Conservation (phyloP, 2,797 vertebrate genomes). For the Thalassophryne amazonica region DNA sequence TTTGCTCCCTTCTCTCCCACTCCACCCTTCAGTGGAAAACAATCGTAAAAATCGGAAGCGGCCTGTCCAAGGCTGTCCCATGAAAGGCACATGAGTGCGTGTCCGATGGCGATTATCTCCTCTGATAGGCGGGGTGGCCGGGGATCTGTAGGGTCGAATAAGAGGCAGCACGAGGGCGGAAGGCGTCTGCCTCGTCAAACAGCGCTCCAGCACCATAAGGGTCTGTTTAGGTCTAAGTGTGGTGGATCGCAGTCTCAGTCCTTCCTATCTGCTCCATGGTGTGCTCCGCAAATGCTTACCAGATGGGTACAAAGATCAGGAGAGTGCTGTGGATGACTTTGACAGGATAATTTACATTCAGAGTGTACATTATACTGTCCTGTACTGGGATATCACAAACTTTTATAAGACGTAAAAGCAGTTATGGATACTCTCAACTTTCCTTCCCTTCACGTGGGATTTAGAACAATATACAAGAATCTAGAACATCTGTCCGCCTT, state of each 20-base stretch:
- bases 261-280: conserved; percentile 41
- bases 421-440: conserved; percentile 1
- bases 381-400: conserved; percentile 22
- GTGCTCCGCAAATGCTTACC: conserved; percentile 41
- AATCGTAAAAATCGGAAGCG: conserved; percentile 42
- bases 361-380: conserved; percentile 31
- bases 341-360: conserved; percentile 43
- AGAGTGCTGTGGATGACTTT: conserved; percentile 22
- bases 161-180: conserved; percentile 4
- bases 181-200: conserved; percentile 27
- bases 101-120: conserved; percentile 31
- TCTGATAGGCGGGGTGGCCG: conserved; percentile 13
- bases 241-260: conserved; percentile 28
- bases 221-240: conserved; percentile 24
- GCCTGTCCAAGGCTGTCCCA: conserved; percentile 29
- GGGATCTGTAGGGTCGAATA: conserved; percentile 18
- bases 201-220: conserved; percentile 38
- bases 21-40: conserved; percentile 50
- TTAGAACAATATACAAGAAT: background rate
- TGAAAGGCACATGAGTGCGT: conserved; percentile 33
- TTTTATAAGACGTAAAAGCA: conserved; percentile 17
- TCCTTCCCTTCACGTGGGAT: background rate
- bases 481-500: background rate
- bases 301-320: conserved; percentile 28
- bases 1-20: conserved; percentile 28